Base-by-base conservation (phyloP, 2,888 invertebrate genomes). In the Macrophya alboannulata region DNA sequence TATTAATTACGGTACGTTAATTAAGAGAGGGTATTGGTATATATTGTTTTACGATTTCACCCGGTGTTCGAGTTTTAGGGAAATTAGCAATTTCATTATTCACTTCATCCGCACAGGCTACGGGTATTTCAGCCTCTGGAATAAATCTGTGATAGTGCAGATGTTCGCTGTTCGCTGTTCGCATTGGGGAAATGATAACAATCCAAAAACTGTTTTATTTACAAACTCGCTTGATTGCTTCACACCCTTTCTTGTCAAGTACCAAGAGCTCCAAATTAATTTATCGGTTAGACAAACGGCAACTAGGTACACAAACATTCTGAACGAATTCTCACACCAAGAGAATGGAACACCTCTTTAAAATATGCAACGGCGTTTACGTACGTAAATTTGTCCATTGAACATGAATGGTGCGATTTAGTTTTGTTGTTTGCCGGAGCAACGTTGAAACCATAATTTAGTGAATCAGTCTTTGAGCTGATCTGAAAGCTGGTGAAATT, bases 81-180 rank as follows among this genome's bases (percentile, higher is more conserved):
- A 81, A 81, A 81, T 81, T 81, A 81, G 62, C 81, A 81, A 81
- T 81, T 81, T 62, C 81, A 51, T 81, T 81, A 81, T 62, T 21
- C 59, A 10, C 43, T 25, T 21, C 51, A 55, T 51, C 17, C 25
- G 37, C n/a, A 21, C 21, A 31, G n/a, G 21, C 15, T 25, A 37
- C 12, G 12, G n/a, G 10, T 71, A 76, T 51, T 55, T 79, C 9
- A 51, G n/a, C 15, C 8, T n/a, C 31, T n/a, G 12, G 12, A 12
- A 62, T 40, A 45, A 81, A 81, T 81, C 43, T 10, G 12, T 5
- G 40, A 59, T 59, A 43, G 9, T 31, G 8, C 45, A 31, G 59
- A 62, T 25, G 59, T 17, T 17, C 17, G 25, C 81, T 8, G 81
- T 37, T 15, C 1, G 62, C 62, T 43, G 17, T 81, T n/a, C n/a